These are phyloP conservation scores for Centrocercus urophasianus DNA, from an alignment of 2,113 vertebrate genomes.

Conservation along the genomic window DNA sequence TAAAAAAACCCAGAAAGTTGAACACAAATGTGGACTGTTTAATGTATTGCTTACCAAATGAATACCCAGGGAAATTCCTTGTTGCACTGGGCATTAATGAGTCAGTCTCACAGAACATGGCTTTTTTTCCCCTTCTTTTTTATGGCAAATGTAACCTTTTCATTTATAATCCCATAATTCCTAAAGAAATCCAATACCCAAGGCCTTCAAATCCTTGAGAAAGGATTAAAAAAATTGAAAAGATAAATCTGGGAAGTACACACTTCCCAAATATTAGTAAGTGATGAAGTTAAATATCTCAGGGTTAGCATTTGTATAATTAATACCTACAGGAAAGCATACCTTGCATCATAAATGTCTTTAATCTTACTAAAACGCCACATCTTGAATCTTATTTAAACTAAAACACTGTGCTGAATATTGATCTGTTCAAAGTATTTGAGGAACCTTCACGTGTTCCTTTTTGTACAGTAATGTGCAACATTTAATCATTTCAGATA, in stretches of 20 bases:
- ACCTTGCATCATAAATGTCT: neutral
- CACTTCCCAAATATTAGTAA: neutral
- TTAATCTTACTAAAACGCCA: neutral
- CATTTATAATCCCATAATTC: neutral
- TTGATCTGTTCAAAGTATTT: neutral
- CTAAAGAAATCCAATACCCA: neutral
- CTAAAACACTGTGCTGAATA: neutral
- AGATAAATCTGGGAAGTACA: neutral
- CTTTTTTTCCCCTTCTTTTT: neutral
- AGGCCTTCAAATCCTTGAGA: neutral
- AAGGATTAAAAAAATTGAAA: neutral
- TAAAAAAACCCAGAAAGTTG: neutral
- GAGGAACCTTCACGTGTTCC: neutral
- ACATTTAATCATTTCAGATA: neutral
- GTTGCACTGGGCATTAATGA: neutral
- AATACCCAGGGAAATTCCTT: neutral
- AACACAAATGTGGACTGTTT: neutral
- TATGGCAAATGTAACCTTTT: neutral
- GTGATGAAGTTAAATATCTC: neutral
- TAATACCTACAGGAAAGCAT: neutral
- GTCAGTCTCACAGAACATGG: neutral
- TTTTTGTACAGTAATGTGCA: neutral
- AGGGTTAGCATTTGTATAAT: neutral
- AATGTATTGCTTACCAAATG: neutral
- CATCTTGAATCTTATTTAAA: neutral